Evolutionary conservation across 2,888 invertebrate genomes (phyloP).

Genomic region (Drosophila lutescens): DNA sequence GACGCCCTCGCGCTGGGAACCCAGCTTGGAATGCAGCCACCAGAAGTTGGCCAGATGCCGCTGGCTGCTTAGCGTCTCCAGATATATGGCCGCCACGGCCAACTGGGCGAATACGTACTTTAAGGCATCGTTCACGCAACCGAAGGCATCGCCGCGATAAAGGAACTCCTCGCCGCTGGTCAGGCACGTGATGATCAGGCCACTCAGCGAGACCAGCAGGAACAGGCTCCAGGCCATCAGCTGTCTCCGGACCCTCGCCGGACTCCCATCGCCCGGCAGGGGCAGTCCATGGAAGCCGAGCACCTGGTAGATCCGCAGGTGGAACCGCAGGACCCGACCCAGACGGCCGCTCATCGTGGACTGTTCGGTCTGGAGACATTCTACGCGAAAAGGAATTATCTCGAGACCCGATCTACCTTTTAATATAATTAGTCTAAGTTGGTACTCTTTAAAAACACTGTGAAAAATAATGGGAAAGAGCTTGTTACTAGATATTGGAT

Average conservation of each 20-base stretch:
- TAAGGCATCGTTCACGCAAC: conserved; percentile 69
- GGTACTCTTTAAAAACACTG: neutral
- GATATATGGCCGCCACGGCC: conserved; percentile 64
- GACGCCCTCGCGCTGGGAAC: too few relatives aligned
- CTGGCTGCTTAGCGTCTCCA: conserved; percentile 57
- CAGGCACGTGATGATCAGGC: conserved; percentile 35
- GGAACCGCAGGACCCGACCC: conserved; percentile 56
- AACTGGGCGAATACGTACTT: conserved; percentile 62
- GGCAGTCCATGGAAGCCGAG: conserved; percentile 70
- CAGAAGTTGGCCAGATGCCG: conserved; percentile 59
- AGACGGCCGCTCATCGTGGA: conserved; percentile 46
- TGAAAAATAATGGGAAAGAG: neutral
- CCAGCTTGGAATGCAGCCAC: conserved; percentile 46
- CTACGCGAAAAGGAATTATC: conserved; percentile 4
- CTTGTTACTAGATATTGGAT: too few relatives aligned
- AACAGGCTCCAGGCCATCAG: conserved; percentile 59
- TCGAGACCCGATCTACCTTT: neutral
- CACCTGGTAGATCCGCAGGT: conserved; percentile 71
- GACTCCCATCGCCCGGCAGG: conserved; percentile 35
- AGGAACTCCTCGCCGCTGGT: conserved; percentile 58
- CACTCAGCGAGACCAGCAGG: conserved; percentile 48
- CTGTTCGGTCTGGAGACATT: neutral
- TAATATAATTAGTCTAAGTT: conserved; percentile 23
- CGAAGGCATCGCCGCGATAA: conserved; percentile 60
- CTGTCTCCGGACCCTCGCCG: conserved; percentile 2